These are phyloP conservation scores for Onthophagus sagittarius DNA, from an alignment of 2,888 invertebrate species.

Conservation along the genomic window DNA sequence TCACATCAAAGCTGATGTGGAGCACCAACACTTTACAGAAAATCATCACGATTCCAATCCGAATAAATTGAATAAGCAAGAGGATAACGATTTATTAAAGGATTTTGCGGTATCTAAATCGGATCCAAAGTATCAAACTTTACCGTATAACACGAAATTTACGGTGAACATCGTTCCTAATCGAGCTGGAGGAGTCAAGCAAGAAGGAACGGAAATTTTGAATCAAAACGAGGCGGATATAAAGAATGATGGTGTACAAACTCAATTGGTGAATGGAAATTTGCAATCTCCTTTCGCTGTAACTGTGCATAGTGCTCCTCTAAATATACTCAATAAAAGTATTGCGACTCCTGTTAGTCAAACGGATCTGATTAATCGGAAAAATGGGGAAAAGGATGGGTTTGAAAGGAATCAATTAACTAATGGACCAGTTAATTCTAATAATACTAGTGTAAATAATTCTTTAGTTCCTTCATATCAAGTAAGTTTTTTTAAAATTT, in stretches of 20 bases:
- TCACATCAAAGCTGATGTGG: constrained; percentile 43
- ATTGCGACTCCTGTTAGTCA: constrained; percentile 62
- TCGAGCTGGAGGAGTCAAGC: constrained; percentile 42
- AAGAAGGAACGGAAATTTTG: constrained; percentile 26
- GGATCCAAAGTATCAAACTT: constrained; percentile 87
- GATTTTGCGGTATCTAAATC: constrained; percentile 78
- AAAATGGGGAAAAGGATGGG: constrained; percentile 25
- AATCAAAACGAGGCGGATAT: constrained; percentile 23
- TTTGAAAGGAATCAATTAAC: constrained; percentile 20
- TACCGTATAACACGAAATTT: constrained; percentile 87
- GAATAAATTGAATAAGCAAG: constrained; percentile 33
- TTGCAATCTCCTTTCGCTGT: constrained; percentile 41
- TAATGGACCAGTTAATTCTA: constrained; percentile 16
- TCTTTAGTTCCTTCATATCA: constrained; percentile 20
- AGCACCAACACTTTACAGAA: constrained; percentile 21
- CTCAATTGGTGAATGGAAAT: constrained; percentile 21
- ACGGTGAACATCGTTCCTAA: constrained; percentile 56
- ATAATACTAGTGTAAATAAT: constrained; percentile 17
- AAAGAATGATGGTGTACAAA: constrained; percentile 1
- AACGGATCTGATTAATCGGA: constrained; percentile 44
- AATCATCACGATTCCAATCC: background rate
- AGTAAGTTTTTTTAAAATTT: constrained; percentile 7
- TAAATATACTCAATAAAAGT: constrained; percentile 60
- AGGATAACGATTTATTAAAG: constrained; percentile 53
- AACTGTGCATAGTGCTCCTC: constrained; percentile 56